Evolutionary conservation across 2,113 vertebrate genomes (phyloP), one percentile per base, ranked within the genome.

Genomic region (Glaucomys volans): DNA sequence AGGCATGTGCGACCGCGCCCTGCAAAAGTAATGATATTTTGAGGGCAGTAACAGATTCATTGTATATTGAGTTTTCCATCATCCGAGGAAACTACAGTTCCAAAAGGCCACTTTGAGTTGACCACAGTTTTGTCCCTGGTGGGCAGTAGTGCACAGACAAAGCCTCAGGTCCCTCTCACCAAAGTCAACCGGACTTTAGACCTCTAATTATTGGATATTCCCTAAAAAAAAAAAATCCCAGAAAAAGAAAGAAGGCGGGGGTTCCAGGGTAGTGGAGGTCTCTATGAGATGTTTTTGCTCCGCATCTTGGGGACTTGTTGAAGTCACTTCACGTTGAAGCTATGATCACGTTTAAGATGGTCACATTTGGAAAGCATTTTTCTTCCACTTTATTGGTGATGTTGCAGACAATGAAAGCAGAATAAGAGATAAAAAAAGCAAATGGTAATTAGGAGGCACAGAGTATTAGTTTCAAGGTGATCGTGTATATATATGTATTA

Each of bases 301-400:
- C 85, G 11, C 11, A 11, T 10, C 42, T 3, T 16, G 16, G 42
- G 28, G 52, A 91, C 30, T 47, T 32, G 5, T 12, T n/a, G 9
- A 62, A 4, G n/a, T 62, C 47, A 71, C 82, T 97, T 96, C 82
- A n/a, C 24, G 16, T 62, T 96, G 79, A 80, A 75, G 26, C 24
- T 74, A 26, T 59, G 74, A 40, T 40, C 40, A 57, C 64, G 18
- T 57, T 18, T 10, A 62, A 67, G 66, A 35, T 35, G 66, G 32
- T 67, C 4, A 16, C 66, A 67, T 35, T 17, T 32, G 17, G 66
- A 67, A 67, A 35, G 66, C 13, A 35, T 67, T 35, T 67, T 67
- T 67, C 66, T 67, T 67, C 32, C 66, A 67, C 14, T 67, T n/a
- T n/a, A 7, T 35, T 35, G 4, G 30, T 7, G 32, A 67, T n/a